Evolutionary conservation across 2,113 vertebrate genomes (phyloP).

Genomic region (Theropithecus gelada): DNA sequence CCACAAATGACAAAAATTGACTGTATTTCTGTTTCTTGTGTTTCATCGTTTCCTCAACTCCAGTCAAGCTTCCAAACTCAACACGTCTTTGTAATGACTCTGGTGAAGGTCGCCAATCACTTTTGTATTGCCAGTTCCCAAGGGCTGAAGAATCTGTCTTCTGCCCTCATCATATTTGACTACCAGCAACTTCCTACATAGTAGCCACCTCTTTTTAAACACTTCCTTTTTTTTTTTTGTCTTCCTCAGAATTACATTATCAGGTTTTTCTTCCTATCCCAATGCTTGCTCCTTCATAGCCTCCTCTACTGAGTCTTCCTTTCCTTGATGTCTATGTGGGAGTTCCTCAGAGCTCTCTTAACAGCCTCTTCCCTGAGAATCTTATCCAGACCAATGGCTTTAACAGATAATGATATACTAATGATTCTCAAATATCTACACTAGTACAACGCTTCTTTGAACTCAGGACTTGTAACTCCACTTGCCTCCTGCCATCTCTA

Average conservation of each 20-base stretch:
- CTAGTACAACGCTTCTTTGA: not conserved
- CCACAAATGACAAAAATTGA: not conserved
- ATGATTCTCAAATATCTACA: not conserved
- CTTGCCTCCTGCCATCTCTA: not conserved
- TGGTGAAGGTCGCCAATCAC: not conserved
- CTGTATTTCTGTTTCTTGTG: not conserved
- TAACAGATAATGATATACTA: not conserved
- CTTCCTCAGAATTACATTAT: not conserved
- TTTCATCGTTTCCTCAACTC: not conserved
- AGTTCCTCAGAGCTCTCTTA: not conserved
- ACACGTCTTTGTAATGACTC: not conserved
- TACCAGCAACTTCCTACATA: not conserved
- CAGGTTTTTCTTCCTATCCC: not conserved
- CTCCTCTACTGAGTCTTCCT: not conserved
- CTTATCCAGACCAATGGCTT: not conserved
- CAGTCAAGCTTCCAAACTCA: not conserved
- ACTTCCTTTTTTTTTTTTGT: not conserved
- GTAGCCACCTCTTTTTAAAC: not conserved
- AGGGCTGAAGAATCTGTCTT: not conserved
- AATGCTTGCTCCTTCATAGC: no score
- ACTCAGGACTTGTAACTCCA: not conserved
- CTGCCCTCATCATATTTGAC: not conserved
- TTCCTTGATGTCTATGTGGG: not conserved
- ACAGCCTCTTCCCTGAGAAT: not conserved
- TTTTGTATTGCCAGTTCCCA: not conserved